Conservation (phyloP, 37 sponge, comb jelly and placozoan genomes). For the Diacarnus erythraeanus region DNA sequence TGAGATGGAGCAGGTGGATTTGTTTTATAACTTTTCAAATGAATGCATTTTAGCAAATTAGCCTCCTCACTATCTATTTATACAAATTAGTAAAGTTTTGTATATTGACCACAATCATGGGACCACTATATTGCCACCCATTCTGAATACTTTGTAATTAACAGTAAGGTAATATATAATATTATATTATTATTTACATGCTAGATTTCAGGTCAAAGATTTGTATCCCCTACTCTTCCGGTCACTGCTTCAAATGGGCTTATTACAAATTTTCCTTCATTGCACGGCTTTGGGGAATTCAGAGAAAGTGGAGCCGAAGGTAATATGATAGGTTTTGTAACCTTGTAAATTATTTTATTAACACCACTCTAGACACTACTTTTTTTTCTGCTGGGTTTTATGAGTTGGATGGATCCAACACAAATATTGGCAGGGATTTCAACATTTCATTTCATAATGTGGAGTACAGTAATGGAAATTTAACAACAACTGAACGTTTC, state of each 20-base stretch:
- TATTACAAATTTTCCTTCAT: conserved; percentile 15
- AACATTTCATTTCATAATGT: neutral
- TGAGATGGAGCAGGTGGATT: too few relatives aligned
- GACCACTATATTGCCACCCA: too few relatives aligned
- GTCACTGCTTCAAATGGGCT: conserved; percentile 7
- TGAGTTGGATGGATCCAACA: neutral
- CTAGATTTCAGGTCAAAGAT: neutral
- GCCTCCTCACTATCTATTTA: too few relatives aligned
- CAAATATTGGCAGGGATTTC: neutral
- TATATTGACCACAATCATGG: too few relatives aligned
- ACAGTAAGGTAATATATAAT: neutral
- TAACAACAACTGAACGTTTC: neutral
- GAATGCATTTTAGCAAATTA: too few relatives aligned
- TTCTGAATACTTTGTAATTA: too few relatives aligned
- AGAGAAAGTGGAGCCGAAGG: neutral
- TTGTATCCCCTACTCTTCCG: neutral
- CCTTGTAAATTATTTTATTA: too few relatives aligned
- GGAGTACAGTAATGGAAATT: neutral
- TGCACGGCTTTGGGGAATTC: conserved; percentile 34
- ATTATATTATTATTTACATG: neutral
- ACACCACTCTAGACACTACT: neutral
- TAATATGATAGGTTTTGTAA: neutral
- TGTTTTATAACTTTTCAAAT: neutral
- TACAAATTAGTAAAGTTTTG: too few relatives aligned
- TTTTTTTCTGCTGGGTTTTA: neutral